Percentiles rank a stretch among this genome's conserved stretches.
Evolutionary conservation across 2,113 vertebrate species (phyloP).

Genomic region (Pelobates fuscus): DNA sequence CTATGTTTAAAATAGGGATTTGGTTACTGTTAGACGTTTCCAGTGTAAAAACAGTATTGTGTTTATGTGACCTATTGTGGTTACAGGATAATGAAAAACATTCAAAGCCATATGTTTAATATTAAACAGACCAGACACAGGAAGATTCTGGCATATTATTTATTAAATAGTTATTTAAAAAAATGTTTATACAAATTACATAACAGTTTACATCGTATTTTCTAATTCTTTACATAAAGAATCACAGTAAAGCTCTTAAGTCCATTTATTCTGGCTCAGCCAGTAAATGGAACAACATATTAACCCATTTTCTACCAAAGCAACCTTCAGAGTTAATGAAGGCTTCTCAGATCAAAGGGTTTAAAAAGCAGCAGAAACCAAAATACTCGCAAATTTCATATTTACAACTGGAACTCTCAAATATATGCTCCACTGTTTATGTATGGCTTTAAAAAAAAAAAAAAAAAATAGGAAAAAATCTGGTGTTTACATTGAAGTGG

Average conservation of each 20-base stretch:
- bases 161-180: slow-evolving; percentile 98
- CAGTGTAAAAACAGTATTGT: too few species aligned
- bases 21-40: too few species aligned
- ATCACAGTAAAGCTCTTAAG: slow-evolving; percentile 82
- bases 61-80: too few species aligned
- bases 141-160: slow-evolving; percentile 79
- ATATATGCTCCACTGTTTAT: not conserved
- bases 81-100: too few species aligned
- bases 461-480: not conserved
- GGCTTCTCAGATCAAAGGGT: slow-evolving; percentile 9
- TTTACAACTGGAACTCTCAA: slow-evolving; percentile 17
- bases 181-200: slow-evolving; percentile 98
- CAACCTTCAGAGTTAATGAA: slow-evolving; percentile 26
- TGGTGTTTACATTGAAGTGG: not conserved
- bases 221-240: slow-evolving; percentile 71
- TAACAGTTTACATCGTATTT: slow-evolving; percentile 84
- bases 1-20: too few species aligned
- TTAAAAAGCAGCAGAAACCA: slow-evolving; percentile 30
- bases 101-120: not conserved
- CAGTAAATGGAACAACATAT: slow-evolving; percentile 69
- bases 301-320: slow-evolving; percentile 34
- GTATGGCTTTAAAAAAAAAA: not conserved
- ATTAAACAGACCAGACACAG: not conserved
- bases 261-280: slow-evolving; percentile 76
- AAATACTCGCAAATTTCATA: slow-evolving; percentile 41